Conservation (phyloP, 1,140 invertebrate species). For the Bombus breviceps region DNA sequence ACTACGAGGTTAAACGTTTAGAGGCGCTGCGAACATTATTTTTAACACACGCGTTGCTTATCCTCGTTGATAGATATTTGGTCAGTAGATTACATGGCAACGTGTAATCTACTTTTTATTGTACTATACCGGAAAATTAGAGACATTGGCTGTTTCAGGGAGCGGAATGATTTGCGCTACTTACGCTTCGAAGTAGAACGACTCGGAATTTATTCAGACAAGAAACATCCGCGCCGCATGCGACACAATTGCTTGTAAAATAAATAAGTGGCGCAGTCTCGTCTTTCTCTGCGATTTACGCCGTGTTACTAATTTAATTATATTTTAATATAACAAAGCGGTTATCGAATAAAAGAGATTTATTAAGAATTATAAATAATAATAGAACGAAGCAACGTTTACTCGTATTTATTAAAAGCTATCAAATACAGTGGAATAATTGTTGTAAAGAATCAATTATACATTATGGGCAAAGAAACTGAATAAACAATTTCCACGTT, state of each 20-base stretch:
- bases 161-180: not conserved
- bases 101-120: too few species aligned
- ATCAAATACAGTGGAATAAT: too few species aligned
- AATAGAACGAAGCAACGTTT: not conserved
- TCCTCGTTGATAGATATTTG: too few species aligned
- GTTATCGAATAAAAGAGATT: not conserved
- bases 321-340: not conserved
- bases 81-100: too few species aligned
- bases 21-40: too few species aligned
- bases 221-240: not conserved
- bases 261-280: not conserved
- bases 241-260: not conserved
- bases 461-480: too few species aligned
- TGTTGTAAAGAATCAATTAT: too few species aligned
- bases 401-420: too few species aligned
- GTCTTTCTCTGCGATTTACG: too few species aligned
- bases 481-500: too few species aligned
- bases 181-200: conserved; percentile 6
- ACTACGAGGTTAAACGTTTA: too few species aligned
- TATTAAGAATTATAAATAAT: not conserved
- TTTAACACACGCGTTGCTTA: too few species aligned
- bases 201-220: conserved; percentile 14
- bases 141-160: not conserved
- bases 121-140: not conserved
- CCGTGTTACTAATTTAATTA: not conserved